Conservation (phyloP, 2,888 invertebrate species). For the Dasypogon diadema region DNA sequence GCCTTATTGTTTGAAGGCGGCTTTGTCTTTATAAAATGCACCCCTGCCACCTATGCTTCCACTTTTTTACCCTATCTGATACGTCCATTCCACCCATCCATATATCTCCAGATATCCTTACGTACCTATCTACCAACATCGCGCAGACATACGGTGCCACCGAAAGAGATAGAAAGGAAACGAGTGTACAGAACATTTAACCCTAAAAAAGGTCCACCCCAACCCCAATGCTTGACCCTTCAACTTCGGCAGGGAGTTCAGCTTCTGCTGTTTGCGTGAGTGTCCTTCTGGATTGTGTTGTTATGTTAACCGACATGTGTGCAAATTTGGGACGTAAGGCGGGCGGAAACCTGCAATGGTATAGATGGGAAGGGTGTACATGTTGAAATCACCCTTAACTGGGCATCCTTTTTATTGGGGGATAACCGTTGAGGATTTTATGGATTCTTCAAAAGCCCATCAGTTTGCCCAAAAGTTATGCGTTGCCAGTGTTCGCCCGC, state of each 20-base stretch:
- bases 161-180: slow-evolving; percentile 32
- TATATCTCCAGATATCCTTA: background rate
- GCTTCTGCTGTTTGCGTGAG: slow-evolving; percentile 44
- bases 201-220: slow-evolving; percentile 53
- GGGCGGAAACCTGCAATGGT: background rate
- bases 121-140: slow-evolving; percentile 21
- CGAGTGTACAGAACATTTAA: slow-evolving; percentile 54
- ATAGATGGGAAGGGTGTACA: background rate
- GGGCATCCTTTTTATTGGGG: slow-evolving; percentile 55
- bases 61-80: background rate
- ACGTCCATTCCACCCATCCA: background rate
- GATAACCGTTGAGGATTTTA: slow-evolving; percentile 55
- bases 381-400: slow-evolving; percentile 50
- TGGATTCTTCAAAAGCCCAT: slow-evolving; percentile 56
- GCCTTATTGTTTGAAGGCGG: slow-evolving; percentile 41
- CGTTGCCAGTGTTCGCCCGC: slow-evolving; percentile 51
- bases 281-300: slow-evolving; percentile 54
- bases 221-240: slow-evolving; percentile 55
- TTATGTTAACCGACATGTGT: slow-evolving; percentile 56
- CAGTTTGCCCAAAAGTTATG: slow-evolving; percentile 55
- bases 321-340: slow-evolving; percentile 40
- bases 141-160: slow-evolving; percentile 29
- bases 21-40: slow-evolving; percentile 41
- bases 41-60: slow-evolving; percentile 16
- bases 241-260: slow-evolving; percentile 47